Base-by-base conservation (phyloP, 2,888 invertebrate genomes). In the Agriopis leucophaearia region DNA sequence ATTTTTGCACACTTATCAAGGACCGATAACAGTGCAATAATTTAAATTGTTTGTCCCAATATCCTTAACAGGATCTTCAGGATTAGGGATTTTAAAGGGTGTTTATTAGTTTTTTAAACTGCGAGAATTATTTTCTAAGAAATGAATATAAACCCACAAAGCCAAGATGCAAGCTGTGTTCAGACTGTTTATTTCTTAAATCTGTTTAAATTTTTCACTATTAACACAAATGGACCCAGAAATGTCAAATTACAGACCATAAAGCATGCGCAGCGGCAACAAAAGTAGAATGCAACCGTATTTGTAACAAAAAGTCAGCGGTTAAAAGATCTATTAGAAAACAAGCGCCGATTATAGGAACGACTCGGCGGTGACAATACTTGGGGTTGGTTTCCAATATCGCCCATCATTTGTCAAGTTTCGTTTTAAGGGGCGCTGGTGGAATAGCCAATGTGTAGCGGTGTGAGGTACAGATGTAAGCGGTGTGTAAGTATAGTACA, bases 371-470 rank as follows among this genome's bases (percentile, higher is more conserved):
- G 82, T 74, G 81, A 86, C 87, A 86, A 86, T 86, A 74, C 81
- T 71, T 76, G 82, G 86, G 82, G 78, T 77, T 85, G 88, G 88
- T 89, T 88, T 87, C 85, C 86, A 89, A 89, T 90, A 88, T 84
- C 79, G 85, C 80, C 83, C 86, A 88, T 92, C 91, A 91, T 93
- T 93, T 90, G 89, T 93, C 92, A 93, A 86, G 84, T 80, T 78
- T 82, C 82, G 82, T 83, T 79, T 79, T 79, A 75, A 81, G 86
- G 89, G 86, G 84, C 38, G 38, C 38, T 38, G 77, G 81, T 77
- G 78, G 85, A 88, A 88, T 87, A 82, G 79, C 76, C 81, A 86
- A 87, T 74, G 56, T 50, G 18, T 38, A 15, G 36, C 27, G 50
- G 50, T 50, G 18, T 15, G 27, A 27, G 27, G 13, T 50, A 50